These are phyloP conservation scores for Mayetiola destructor DNA, from an alignment of 2,888 invertebrate species.

Conservation along the genomic window DNA sequence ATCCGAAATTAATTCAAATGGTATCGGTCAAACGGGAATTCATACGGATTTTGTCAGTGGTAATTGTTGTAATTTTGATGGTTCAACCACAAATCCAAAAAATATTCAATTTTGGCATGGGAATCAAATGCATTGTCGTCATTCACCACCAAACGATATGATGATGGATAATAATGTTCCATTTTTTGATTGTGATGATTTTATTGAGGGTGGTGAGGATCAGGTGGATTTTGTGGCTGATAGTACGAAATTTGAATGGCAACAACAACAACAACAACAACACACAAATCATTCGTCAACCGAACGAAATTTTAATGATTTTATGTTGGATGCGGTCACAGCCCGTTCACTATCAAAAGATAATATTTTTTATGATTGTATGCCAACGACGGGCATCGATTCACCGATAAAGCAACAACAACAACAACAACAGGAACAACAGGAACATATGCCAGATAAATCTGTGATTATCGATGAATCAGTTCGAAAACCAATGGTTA, in stretches of 20 bases:
- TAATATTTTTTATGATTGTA: background rate
- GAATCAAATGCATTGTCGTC: too few relatives aligned
- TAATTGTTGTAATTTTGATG: too few relatives aligned
- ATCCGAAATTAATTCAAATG: too few relatives aligned
- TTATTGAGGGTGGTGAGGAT: conserved; percentile 9
- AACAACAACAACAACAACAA: too few relatives aligned
- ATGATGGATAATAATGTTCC: background rate
- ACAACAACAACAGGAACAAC: background rate
- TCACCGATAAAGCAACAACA: background rate
- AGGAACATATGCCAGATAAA: background rate
- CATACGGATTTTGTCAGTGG: too few relatives aligned
- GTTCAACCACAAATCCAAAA: background rate
- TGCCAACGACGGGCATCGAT: background rate
- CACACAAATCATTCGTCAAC: too few relatives aligned
- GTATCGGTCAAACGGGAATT: too few relatives aligned
- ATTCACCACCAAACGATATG: background rate
- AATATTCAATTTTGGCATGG: background rate
- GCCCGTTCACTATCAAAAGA: background rate
- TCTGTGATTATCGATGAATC: too few relatives aligned
- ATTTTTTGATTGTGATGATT: conserved; percentile 12
- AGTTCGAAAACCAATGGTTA: too few relatives aligned
- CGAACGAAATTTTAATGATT: background rate
- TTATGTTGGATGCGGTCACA: background rate
- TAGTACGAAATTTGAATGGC: background rate
- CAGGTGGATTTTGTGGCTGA: background rate